Percentiles rank a stretch among this genome's conserved stretches.
Conservation (phyloP, 2,113 vertebrate species). For the Gymnarchus niloticus region DNA sequence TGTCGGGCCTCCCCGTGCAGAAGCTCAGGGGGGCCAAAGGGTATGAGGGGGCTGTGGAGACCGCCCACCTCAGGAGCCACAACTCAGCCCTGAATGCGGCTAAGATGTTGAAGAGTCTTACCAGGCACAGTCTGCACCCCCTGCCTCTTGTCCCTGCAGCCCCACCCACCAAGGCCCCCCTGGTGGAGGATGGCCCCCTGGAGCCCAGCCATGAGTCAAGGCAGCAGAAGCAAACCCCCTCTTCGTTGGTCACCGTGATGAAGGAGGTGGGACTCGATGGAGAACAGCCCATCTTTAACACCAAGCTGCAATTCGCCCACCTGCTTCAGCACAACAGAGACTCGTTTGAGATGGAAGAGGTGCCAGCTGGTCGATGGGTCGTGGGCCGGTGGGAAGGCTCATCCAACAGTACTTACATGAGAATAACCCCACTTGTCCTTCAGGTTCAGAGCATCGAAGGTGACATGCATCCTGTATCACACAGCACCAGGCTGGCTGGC, state of each 20-base stretch:
- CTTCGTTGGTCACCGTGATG: constrained; percentile 72
- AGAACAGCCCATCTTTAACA: constrained; percentile 28
- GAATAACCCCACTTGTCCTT: not conserved
- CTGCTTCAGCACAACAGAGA: constrained; percentile 72
- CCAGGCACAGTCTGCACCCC: constrained; percentile 68
- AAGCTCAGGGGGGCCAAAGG: constrained; percentile 70
- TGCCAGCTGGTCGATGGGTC: constrained; percentile 28
- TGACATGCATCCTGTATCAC: constrained; percentile 60
- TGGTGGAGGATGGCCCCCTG: constrained; percentile 25
- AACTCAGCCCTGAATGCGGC: constrained; percentile 65
- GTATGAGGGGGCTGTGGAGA: constrained; percentile 42
- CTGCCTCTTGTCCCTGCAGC: constrained; percentile 23
- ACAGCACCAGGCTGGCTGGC: constrained; percentile 41
- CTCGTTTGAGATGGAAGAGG: constrained; percentile 98
- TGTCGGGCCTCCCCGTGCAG: constrained; percentile 82
- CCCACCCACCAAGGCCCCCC: too few species aligned
- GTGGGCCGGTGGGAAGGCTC: not conserved
- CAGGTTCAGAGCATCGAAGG: constrained; percentile 90
- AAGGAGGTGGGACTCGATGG: constrained; percentile 63
- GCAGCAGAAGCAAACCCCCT: constrained; percentile 71
- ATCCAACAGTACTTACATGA: not conserved
- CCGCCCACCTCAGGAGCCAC: constrained; percentile 59
- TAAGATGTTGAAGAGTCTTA: constrained; percentile 76
- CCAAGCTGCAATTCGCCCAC: constrained; percentile 58
- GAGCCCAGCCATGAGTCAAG: constrained; percentile 43